Base-by-base conservation (phyloP, 2,797 vertebrate species). In the Sebastes oblongus region DNA sequence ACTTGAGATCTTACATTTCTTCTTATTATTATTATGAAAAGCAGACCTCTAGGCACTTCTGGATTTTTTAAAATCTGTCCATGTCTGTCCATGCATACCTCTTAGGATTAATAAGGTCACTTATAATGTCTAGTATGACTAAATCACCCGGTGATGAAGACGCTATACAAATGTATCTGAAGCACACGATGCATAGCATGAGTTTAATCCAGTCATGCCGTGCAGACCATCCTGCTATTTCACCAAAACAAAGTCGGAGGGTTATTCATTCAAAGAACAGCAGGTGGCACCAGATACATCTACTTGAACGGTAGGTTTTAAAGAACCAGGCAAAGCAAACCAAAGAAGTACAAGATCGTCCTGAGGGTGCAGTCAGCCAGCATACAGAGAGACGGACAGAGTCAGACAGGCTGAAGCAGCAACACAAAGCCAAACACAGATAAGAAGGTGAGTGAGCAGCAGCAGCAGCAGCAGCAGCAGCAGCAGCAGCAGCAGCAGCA, bases 231-330 rank as follows among this genome's bases (percentile, higher is more conserved):
- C 92, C 89, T 91, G 85, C 86, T 81, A 34, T 77, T 87, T 71
- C 34, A 84, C 71, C 75, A 77, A 75, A 90, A 91, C 46, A 52
- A 78, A 78, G 65, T 82, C n/a, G 66, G 65, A 72, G 73, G 66
- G 83, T 90, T 89, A 91, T 92, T 93, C 90, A 80, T 82, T 75
- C 75, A 84, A 69, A 82, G 84, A 90, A 91, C 94, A 94, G 92
- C 93, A 95, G 95, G 89, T 93, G 95, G 93, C 90, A 84, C 90
- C 91, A 93, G 77, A 92, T 85, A 91, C 89, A 90, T 89, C 77
- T 77, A 78, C 42, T 86, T 75, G 50, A 88, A 84, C 27, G 58
- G 78, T 75, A 83, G 60, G 71, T 75, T 84, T 69, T 52, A 62
- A 73, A 32, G 85, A 87, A 91, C 77, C 71, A 89, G 88, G 87